Percentiles rank a stretch among this genome's conserved stretches.
phyloP scores from a whole-genome alignment of 2,797 vertebrate species.

The Alfaro cultratus region DNA sequence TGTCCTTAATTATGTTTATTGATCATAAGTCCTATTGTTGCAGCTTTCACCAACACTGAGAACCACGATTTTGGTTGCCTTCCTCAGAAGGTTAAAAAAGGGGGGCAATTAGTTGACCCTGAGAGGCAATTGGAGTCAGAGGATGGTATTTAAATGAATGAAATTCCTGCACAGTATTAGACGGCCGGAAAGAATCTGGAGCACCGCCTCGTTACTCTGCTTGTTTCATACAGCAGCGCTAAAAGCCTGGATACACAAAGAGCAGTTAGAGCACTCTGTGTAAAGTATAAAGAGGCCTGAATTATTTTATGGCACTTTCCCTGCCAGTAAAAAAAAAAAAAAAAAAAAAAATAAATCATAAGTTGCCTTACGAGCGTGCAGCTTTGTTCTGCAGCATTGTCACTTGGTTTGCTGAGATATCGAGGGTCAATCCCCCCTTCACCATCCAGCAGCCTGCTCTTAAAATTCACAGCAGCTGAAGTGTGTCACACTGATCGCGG shows the following conservation, averaged over 20 bases:
- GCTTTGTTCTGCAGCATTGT: slow-evolving; percentile 46
- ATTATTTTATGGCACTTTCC: slow-evolving; percentile 61
- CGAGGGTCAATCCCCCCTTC: slow-evolving; percentile 7
- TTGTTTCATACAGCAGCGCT: slow-evolving; percentile 42
- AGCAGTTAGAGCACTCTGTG: slow-evolving; percentile 39
- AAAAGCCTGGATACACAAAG: slow-evolving; percentile 48
- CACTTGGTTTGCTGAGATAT: slow-evolving; percentile 20
- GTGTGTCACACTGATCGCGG: slow-evolving; percentile 57
- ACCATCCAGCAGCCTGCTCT: slow-evolving; percentile 37
- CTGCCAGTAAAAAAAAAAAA: slow-evolving; percentile 17
- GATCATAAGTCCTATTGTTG: background rate
- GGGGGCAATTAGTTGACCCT: slow-evolving; percentile 28
- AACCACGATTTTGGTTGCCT: slow-evolving; percentile 48
- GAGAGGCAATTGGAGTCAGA: slow-evolving; percentile 63
- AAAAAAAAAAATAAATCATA: slow-evolving; percentile 18
- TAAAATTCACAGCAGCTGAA: slow-evolving; percentile 56
- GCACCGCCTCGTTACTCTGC: slow-evolving; percentile 32
- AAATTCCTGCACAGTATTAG: slow-evolving; percentile 64
- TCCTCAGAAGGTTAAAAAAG: slow-evolving; percentile 25
- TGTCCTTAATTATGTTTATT: background rate
- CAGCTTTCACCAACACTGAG: slow-evolving; percentile 2
- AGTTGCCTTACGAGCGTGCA: slow-evolving; percentile 24
- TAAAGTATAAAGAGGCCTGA: slow-evolving; percentile 36
- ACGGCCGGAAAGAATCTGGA: slow-evolving; percentile 51
- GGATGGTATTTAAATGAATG: slow-evolving; percentile 74